phyloP scores from a whole-genome alignment of 2,797 vertebrate species.

The Amblyraja radiata region DNA sequence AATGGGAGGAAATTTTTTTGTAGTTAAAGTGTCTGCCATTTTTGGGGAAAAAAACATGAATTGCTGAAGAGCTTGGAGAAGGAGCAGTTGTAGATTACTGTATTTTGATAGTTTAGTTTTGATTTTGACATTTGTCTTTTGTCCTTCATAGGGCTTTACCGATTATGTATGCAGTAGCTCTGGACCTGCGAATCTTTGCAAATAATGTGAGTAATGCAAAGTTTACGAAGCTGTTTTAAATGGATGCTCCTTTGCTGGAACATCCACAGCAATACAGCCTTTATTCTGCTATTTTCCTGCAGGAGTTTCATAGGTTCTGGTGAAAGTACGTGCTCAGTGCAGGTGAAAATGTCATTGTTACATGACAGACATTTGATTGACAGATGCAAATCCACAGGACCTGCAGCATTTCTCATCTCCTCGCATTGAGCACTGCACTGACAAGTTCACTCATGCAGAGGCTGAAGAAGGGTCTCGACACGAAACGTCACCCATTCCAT shows the following conservation, averaged over 20 bases:
- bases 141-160: conserved; percentile 72
- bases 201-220: conserved; percentile 74
- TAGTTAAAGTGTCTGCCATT: background rate
- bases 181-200: conserved; percentile 89
- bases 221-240: background rate
- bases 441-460: background rate
- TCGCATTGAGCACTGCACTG: background rate
- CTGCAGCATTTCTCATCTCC: background rate
- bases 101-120: no score
- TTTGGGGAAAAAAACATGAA: background rate
- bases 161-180: conserved; percentile 84
- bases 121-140: conserved; percentile 2
- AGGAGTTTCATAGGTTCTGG: background rate
- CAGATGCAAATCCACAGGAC: background rate
- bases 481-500: no score
- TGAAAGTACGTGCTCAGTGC: background rate
- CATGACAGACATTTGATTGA: background rate
- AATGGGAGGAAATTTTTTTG: background rate
- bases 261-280: background rate
- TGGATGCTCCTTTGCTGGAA: background rate
- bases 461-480: no score
- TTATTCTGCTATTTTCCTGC: background rate
- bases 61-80: background rate
- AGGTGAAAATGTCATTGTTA: background rate
- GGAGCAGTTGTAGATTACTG: no score